Evolutionary conservation across 2,797 vertebrate genomes (phyloP).

Genomic region (Meriones psammophilus): DNA sequence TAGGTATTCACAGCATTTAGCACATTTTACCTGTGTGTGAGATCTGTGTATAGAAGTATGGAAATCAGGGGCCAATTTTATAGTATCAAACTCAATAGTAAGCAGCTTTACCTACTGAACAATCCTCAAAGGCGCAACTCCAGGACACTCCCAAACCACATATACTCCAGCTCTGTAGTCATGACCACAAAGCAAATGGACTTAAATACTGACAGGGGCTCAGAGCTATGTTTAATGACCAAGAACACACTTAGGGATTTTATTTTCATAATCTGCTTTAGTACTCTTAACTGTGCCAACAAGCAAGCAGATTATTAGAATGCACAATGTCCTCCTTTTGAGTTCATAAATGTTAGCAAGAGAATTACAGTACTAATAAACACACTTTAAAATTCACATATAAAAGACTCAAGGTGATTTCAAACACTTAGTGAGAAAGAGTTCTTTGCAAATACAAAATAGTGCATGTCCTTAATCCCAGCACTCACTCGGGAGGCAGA

Average conservation of each 20-base stretch:
- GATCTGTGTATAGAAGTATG: not conserved
- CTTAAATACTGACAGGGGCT: not conserved
- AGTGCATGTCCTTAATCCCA: not conserved
- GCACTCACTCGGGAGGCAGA: not conserved
- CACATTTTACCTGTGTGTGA: not conserved
- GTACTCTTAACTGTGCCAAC: not conserved
- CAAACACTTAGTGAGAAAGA: not conserved
- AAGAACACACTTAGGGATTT: conserved; percentile 32
- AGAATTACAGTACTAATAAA: conserved; percentile 13
- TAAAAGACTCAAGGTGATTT: not conserved
- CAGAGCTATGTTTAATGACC: not conserved
- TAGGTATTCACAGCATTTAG: not conserved
- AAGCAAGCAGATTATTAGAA: not conserved
- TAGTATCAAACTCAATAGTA: not conserved
- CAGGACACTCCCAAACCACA: not conserved
- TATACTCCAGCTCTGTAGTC: not conserved
- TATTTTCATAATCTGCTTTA: conserved; percentile 34
- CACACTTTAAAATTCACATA: conserved; percentile 20
- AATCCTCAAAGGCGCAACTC: not conserved
- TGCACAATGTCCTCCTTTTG: not conserved
- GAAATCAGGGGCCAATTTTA: not conserved
- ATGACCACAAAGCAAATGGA: not conserved
- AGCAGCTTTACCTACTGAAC: not conserved
- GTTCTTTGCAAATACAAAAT: not conserved
- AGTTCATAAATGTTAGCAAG: conserved; percentile 7